Evolutionary conservation across 2,797 vertebrate species (phyloP), one percentile per base, ranked within the genome.

Genomic region (Erethizon dorsatum): DNA sequence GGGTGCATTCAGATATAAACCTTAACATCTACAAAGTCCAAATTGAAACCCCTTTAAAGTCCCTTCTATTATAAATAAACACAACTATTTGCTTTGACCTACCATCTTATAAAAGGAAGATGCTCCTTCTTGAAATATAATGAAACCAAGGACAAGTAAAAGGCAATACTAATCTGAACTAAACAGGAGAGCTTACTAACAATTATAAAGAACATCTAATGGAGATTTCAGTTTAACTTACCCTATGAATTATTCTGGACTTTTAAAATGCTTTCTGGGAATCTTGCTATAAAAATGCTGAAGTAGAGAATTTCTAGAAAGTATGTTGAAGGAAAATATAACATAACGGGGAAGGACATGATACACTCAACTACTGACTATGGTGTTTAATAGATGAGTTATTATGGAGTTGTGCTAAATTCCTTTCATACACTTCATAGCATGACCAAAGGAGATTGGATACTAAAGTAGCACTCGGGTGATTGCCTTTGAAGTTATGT

Each of bases 221-320:
- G 67, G 11, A 86, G 10, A 86, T 77, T 26, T 92, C 20, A 86
- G 17, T 8, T 90, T 63, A 69, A 61, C 11, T 57, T 94, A 69
- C 31, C 24, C 2, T 75, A 79, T n/a, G 26, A 90, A 90, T 56
- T 79, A 87, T 79, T 83, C 8, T 92, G 37, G 3, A 85, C 28
- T 65, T 61, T 47, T 22, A 84, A 41, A 54, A 61, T 77, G 0
- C 0, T 63, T 89, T 75, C 31, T 63, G 3, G 33, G 1, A 82
- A 52, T 86, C 28, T 67, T 92, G 28, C 37, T 56, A 78, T 71
- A 65, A 24, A 61, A 83, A 77, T 77, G 15, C 3, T 86, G 4
- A 77, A 85, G 31, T 59, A 61, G 56, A 92, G 47, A 94, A 57
- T 65, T 88, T 84, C 56, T 84, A 73, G 47, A 45, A 89, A 69